phyloP scores from a whole-genome alignment of 2,888 invertebrate species.

The Polydrusus cervinus region DNA sequence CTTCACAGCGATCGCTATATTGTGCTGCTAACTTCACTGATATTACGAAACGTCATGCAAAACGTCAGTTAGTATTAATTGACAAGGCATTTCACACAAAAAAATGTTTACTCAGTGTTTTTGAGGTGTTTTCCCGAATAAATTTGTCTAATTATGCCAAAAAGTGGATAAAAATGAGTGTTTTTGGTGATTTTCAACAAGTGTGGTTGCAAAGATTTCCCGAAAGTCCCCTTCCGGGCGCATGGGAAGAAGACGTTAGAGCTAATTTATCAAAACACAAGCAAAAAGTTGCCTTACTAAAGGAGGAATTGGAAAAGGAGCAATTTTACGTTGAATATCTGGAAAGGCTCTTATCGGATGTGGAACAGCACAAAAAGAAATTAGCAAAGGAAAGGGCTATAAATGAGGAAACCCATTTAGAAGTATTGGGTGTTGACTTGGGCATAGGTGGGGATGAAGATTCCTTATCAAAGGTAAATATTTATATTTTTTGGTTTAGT shows the following conservation, averaged over 20 bases:
- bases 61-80: conserved; percentile 38
- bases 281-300: conserved; percentile 86
- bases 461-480: conserved; percentile 68
- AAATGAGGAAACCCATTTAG: conserved; percentile 47
- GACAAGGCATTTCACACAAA: conserved; percentile 30
- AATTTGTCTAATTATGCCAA: conserved; percentile 42
- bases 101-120: conserved; percentile 39
- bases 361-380: conserved; percentile 84
- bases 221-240: conserved; percentile 90
- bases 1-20: not conserved
- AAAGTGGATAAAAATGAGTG: conserved; percentile 78
- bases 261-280: conserved; percentile 92
- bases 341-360: conserved; percentile 88
- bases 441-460: conserved; percentile 60
- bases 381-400: conserved; percentile 66
- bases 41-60: conserved; percentile 21
- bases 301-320: conserved; percentile 91
- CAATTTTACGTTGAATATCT: conserved; percentile 93
- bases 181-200: conserved; percentile 92
- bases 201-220: conserved; percentile 94
- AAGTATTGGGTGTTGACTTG: conserved; percentile 58
- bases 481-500: conserved; percentile 49
- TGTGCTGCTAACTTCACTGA: conserved; percentile 8
- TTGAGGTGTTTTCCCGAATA: conserved; percentile 5
- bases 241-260: conserved; percentile 94